Base-by-base conservation (phyloP, 2,113 vertebrate genomes). In the Cyprinodon tularosa region DNA sequence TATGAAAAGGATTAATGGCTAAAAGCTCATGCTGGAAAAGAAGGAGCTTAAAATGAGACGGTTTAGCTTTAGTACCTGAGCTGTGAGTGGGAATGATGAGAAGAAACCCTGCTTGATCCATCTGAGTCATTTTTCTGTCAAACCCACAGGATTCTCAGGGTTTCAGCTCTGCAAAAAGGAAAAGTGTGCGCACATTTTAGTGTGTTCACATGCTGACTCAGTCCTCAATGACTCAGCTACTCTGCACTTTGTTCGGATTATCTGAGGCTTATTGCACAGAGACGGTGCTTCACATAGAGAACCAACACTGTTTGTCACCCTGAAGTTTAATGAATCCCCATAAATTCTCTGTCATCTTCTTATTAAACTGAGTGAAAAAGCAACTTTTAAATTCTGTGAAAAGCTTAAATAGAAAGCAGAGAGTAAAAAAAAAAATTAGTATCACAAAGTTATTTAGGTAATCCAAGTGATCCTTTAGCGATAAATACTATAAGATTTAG, bases 201-300 rank as follows among this genome's bases (percentile, higher is more conserved):
- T 64, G 63, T 5, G 36, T 0, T 2, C 22, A 22, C 1, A 10
- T 4, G 11, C 29, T 47, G 68, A 44, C 68, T 85, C 50, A 48
- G n/a, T 83, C 79, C 71, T 74, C 69, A 20, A 62, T 89, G 85
- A 89, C 65, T 89, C 87, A 85, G 81, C 77, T 44, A 61, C 77
- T 75, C 73, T 40, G 71, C 76, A 76, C 78, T 87, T 85, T 81
- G 80, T 61, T 37, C 70, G 81, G 81, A 87, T 82, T 76, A 85
- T 40, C 72, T 1, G 68, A 74, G 47, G 65, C 78, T 75, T 77
- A 73, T 77, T 59, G 80, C 67, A 65, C 69, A 81, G 69, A 83
- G 78, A 81, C 71, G 72, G 50, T 29, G 29, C 40, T 42, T 53
- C 40, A 59, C 80, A 78, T 70, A 76, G 57, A 88, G 77, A 11